phyloP scores from a whole-genome alignment of 2,888 invertebrate genomes.

The Gastrophysa polygoni region DNA sequence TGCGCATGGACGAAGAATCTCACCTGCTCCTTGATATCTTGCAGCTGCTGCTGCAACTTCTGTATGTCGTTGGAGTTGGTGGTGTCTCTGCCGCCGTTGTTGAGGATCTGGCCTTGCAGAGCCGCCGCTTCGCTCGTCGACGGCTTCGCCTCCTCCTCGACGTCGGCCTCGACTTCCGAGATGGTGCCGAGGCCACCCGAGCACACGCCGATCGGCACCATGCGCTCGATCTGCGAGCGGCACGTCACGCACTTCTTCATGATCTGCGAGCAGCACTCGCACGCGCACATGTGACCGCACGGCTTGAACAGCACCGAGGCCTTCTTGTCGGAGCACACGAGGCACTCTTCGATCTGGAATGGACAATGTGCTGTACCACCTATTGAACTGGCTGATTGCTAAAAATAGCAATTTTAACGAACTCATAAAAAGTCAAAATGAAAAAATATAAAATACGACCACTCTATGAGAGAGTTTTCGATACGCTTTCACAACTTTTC shows the following conservation, averaged over 20 bases:
- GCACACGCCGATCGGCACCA: constrained; percentile 61
- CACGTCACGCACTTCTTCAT: constrained; percentile 99
- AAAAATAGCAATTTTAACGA: too few relatives aligned
- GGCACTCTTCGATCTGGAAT: constrained; percentile 88
- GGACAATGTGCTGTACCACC: too few relatives aligned
- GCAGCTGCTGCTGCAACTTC: constrained; percentile 90
- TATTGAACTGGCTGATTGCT: too few relatives aligned
- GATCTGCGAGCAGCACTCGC: constrained; percentile 87
- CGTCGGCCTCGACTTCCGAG: constrained; percentile 60
- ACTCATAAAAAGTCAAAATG: too few relatives aligned
- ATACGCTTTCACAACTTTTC: too few relatives aligned
- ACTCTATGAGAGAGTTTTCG: too few relatives aligned
- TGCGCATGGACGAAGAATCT: too few relatives aligned
- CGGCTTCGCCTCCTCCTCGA: constrained; percentile 55
- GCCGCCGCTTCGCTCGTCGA: constrained; percentile 27
- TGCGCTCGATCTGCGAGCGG: constrained; percentile 82
- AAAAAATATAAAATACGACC: too few relatives aligned
- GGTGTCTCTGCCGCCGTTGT: constrained; percentile 72
- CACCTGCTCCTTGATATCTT: constrained; percentile 97
- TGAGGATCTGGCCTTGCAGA: constrained; percentile 62
- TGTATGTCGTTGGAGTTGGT: constrained; percentile 80
- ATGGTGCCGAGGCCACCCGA: constrained; percentile 58
- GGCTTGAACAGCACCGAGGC: constrained; percentile 92
- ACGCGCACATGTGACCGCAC: constrained; percentile 94
- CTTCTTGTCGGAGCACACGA: constrained; percentile 94